Evolutionary conservation across 2,797 vertebrate species (phyloP).

Genomic region (Pseudomugil tenellus): DNA sequence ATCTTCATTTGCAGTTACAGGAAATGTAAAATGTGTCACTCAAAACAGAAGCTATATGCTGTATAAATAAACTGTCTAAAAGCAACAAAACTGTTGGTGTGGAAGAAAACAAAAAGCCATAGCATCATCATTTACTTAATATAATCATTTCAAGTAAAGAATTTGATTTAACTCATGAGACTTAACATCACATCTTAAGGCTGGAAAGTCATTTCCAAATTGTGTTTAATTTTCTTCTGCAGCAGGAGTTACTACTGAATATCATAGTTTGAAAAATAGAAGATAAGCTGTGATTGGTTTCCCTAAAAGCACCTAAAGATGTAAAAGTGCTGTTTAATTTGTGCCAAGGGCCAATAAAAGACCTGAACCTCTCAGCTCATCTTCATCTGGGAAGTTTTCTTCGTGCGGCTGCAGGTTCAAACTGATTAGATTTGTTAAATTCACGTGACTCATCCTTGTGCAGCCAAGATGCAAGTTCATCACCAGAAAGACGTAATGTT

Average conservation of each 20-base stretch:
- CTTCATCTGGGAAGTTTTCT: conserved; percentile 1
- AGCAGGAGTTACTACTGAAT: neutral
- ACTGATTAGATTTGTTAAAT: neutral
- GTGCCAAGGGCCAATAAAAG: conserved; percentile 43
- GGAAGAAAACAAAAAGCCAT: conserved; percentile 12
- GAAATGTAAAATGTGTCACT: neutral
- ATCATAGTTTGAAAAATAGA: conserved; percentile 4
- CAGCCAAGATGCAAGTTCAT: neutral
- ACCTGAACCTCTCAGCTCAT: conserved; percentile 14
- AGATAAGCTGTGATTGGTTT: conserved; percentile 9
- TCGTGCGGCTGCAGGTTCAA: neutral
- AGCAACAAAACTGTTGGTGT: neutral
- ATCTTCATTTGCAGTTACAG: neutral
- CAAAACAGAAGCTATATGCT: neutral
- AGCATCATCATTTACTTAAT: conserved; percentile 10
- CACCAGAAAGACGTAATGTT: neutral
- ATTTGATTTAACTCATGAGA: neutral
- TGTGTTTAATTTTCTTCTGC: neutral
- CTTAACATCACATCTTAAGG: neutral
- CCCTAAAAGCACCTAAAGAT: conserved; percentile 33
- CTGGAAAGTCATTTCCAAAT: neutral
- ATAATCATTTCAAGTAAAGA: neutral
- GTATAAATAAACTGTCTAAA: neutral
- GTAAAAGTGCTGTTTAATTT: conserved; percentile 31
- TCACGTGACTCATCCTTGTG: neutral